These are phyloP conservation scores for Neosilurus hyrtlii DNA, from an alignment of 2,797 vertebrate genomes.

Conservation along the genomic window DNA sequence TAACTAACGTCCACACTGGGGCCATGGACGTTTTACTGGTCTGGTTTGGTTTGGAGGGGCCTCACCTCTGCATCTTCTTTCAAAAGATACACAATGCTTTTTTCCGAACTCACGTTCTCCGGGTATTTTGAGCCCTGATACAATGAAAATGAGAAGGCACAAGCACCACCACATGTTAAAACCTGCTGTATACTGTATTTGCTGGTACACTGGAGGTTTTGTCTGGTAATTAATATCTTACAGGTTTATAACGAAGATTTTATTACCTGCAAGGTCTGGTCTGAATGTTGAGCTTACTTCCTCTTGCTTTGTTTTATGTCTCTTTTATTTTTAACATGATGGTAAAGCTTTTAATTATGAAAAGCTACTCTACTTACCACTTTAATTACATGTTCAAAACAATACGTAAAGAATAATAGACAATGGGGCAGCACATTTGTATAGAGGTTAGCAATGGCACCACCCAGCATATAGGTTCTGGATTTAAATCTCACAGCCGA, in stretches of 20 bases:
- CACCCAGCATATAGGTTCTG: too few species aligned
- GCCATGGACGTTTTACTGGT: conserved; percentile 32
- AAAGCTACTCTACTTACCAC: background rate
- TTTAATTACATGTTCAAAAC: background rate
- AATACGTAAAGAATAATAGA: background rate
- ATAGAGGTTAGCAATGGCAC: too few species aligned
- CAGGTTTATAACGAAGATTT: background rate
- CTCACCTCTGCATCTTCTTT: conserved; percentile 31
- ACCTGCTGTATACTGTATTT: background rate
- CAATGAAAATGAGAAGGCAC: conserved; percentile 19
- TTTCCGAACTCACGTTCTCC: conserved; percentile 18
- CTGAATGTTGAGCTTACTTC: background rate
- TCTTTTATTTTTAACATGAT: background rate
- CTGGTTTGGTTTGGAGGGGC: conserved; percentile 13
- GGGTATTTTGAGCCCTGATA: conserved; percentile 6
- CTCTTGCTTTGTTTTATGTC: background rate
- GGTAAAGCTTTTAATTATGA: background rate
- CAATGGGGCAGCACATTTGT: too few species aligned
- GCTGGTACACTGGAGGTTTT: background rate
- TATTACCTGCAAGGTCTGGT: background rate
- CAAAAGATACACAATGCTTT: conserved; percentile 9
- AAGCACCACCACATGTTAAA: background rate
- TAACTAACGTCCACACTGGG: conserved; percentile 49
- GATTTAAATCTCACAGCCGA: too few species aligned
- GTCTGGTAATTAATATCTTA: background rate